These are phyloP conservation scores for Clarias macrocephalus DNA, from an alignment of 2,113 vertebrate species.

Conservation along the genomic window DNA sequence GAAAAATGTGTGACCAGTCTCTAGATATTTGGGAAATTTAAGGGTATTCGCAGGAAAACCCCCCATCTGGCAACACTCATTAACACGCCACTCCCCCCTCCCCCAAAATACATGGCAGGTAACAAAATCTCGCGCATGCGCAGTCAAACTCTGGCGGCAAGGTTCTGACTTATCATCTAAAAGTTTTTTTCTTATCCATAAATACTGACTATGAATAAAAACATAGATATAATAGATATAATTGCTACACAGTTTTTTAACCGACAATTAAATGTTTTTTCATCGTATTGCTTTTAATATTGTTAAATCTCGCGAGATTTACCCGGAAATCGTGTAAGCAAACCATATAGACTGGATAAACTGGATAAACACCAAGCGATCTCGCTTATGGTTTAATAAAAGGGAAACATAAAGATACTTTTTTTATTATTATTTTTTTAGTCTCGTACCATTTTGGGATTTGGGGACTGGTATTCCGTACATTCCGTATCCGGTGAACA, in stretches of 20 bases:
- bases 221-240: no score
- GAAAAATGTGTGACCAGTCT: no score
- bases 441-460: background rate
- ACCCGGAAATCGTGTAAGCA: background rate
- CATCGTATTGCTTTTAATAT: accelerated
- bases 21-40: background rate
- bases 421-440: background rate
- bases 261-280: no score
- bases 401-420: background rate
- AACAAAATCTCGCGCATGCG: background rate
- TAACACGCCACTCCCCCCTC: no score
- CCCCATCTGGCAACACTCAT: background rate
- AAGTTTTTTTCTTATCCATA: background rate
- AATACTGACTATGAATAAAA: background rate
- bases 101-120: no score
- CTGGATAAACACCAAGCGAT: background rate
- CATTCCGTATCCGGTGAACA: background rate
- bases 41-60: background rate
- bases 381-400: background rate
- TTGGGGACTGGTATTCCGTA: background rate
- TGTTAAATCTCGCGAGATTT: background rate
- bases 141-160: background rate
- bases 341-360: background rate
- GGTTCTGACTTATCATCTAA: background rate
- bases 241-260: background rate